phyloP scores from a whole-genome alignment of 2,113 vertebrate species.

The Scalopus aquaticus region DNA sequence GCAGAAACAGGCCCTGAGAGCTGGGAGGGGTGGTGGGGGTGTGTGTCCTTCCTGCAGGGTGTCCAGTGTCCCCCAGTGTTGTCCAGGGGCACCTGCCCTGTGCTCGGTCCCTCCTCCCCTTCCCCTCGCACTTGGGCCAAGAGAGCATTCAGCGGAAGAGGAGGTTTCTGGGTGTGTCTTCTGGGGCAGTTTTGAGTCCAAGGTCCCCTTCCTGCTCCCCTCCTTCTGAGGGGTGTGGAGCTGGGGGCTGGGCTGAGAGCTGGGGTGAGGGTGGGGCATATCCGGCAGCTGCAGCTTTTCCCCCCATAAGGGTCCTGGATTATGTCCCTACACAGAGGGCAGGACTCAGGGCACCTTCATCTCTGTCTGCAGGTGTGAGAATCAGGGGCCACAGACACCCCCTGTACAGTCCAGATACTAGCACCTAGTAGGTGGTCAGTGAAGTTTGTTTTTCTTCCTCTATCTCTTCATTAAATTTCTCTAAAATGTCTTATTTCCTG shows the following conservation, averaged over 20 bases:
- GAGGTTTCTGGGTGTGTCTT: not conserved
- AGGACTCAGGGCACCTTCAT: no score
- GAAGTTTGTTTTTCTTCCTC: not conserved
- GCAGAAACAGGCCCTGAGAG: not conserved
- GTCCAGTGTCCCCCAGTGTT: not conserved
- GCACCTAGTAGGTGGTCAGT: no score
- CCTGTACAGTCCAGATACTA: not conserved
- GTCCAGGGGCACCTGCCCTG: not conserved
- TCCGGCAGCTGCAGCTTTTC: no score
- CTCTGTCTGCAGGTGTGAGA: no score
- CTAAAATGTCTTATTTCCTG: not conserved
- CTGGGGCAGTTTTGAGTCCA: not conserved
- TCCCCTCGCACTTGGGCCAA: rapidly evolving
- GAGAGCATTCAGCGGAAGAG: not conserved
- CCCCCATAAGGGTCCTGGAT: no score
- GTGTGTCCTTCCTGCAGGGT: no score
- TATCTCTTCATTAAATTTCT: not conserved
- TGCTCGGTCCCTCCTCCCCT: no score
- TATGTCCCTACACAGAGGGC: no score
- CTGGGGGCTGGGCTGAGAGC: no score
- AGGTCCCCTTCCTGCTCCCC: not conserved
- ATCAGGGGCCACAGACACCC: no score
- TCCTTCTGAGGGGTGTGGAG: not conserved
- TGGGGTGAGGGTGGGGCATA: no score
- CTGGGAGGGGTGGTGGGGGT: not conserved